phyloP scores from a whole-genome alignment of 2,113 vertebrate genomes.

The Galeopterus variegatus region DNA sequence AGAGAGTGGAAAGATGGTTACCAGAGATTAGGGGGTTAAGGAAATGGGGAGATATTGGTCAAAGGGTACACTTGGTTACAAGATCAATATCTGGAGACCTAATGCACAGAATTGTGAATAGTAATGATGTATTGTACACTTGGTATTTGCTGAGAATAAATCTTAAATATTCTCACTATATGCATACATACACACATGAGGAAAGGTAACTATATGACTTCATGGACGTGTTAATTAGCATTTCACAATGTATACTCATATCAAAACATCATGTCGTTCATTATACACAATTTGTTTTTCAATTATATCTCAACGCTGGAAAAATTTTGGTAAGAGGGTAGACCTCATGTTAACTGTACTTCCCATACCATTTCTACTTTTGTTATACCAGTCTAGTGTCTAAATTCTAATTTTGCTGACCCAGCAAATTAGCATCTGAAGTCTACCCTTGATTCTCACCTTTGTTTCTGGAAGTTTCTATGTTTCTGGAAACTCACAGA shows the following conservation, averaged over 20 bases:
- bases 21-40: fast-evolving
- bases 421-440: neutral
- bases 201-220: too few relatives aligned
- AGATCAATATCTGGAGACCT: neutral
- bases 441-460: neutral
- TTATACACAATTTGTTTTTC: too few relatives aligned
- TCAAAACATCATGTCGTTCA: too few relatives aligned
- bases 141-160: neutral
- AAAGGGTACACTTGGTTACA: neutral
- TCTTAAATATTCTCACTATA: neutral
- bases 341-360: neutral
- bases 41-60: neutral
- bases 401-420: neutral
- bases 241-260: too few relatives aligned
- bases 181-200: too few relatives aligned
- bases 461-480: neutral
- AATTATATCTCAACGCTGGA: too few relatives aligned
- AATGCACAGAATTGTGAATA: neutral
- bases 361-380: neutral
- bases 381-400: neutral
- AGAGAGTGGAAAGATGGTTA: neutral
- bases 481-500: neutral
- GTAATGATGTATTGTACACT: neutral
- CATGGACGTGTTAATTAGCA: too few relatives aligned
- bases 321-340: neutral